Evolutionary conservation across 2,888 invertebrate genomes (phyloP), one percentile per base, ranked within the genome.

Genomic region (Ptychoptera albimana): DNA sequence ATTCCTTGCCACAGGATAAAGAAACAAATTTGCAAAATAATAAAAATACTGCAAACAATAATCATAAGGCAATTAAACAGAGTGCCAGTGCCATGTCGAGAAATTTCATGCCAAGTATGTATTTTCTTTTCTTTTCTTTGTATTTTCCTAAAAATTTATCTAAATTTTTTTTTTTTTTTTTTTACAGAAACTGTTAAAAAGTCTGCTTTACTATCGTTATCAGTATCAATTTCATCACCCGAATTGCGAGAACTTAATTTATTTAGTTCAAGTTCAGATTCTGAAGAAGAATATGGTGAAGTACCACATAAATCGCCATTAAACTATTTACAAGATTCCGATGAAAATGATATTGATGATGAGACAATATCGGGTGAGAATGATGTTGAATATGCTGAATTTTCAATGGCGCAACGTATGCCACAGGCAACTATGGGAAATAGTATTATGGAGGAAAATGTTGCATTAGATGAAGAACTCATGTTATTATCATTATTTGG

Each of bases 291-390:
- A 42, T 45, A 47, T 2, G 43, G 43, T 34, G 44, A 43, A 23
- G 41, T 30, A 16, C 32, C 39, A 11, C 42, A 37, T 41, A 23
- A 46, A 38, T 30, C n/a, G 50, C 67, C 67, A 68, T 69, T 42
- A 52, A 65, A 47, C 63, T 68, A 60, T 67, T 68, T 57, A 35
- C 50, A 72, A 69, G 72, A 23, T 23, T 23, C 77, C 54, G 87
- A 87, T 57, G 88, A 88, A 60, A 88, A 87, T 57, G 86, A 50
- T 6, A 81, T 85, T 0, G 87, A 88, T 58, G 81, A 85, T 51
- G 85, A 87, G 63, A 83, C 84, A 3, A 84, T 86, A 75, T 81
- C 82, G 51, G 82, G 76, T 49, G 80, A 80, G 58, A 79, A 79
- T 55, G 80, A 80, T 58, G 75, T 79, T 9, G 80, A 80, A 56